A percentile compares a stretch with the other conserved stretches of the same genome.
These are phyloP conservation scores for Stenurella melanura DNA, from an alignment of 2,888 invertebrate species.

Conservation along the genomic window DNA sequence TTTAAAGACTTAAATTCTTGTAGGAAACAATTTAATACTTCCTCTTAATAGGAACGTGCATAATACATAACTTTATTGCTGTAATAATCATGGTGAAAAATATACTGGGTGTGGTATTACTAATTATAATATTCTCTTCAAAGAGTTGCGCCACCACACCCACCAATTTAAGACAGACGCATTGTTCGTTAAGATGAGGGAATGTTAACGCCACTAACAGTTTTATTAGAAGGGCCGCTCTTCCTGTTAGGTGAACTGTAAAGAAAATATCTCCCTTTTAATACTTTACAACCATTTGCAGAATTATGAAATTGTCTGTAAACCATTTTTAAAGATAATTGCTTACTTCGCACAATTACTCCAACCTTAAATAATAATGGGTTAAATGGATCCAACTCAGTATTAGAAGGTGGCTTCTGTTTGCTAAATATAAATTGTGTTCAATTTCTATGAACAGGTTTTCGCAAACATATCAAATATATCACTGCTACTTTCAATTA, in stretches of 20 bases:
- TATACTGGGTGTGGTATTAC: conserved; percentile 1
- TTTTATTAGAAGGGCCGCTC: neutral
- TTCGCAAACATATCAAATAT: too few relatives aligned
- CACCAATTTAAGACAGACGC: neutral
- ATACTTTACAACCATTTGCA: too few relatives aligned
- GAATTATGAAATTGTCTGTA: too few relatives aligned
- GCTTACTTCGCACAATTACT: too few relatives aligned
- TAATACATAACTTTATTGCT: neutral
- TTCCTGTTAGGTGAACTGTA: neutral
- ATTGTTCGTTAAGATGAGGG: neutral
- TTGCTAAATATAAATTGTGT: too few relatives aligned
- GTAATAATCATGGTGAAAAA: neutral
- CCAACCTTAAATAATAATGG: too few relatives aligned
- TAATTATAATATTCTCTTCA: neutral
- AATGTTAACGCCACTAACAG: neutral
- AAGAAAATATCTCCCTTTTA: neutral
- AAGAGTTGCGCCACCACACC: conserved; percentile 7
- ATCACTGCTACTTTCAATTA: too few relatives aligned
- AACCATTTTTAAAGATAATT: too few relatives aligned
- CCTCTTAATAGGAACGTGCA: neutral
- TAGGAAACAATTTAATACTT: neutral
- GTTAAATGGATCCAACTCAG: too few relatives aligned
- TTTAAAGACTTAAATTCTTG: neutral
- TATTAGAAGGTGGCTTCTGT: too few relatives aligned
- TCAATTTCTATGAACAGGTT: too few relatives aligned